Conservation (phyloP, 2,797 vertebrate genomes). For the Pteropus rufus region DNA sequence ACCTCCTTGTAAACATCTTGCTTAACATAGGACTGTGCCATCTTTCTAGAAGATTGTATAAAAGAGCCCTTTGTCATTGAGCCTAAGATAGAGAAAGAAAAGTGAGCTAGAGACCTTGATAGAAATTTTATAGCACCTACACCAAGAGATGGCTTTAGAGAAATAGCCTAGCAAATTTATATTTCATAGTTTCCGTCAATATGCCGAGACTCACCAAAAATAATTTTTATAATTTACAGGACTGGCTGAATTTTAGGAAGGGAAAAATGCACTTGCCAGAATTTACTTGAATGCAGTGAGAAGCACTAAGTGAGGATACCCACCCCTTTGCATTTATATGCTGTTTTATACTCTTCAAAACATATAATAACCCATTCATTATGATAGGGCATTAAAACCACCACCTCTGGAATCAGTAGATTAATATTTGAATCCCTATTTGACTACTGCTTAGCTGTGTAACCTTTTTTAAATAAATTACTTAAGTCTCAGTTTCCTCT, state of each 20-base stretch:
- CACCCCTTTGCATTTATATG: background rate
- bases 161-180: background rate
- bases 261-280: background rate
- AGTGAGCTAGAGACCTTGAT: background rate
- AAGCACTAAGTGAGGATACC: background rate
- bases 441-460: background rate
- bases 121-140: background rate
- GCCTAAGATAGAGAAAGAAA: background rate
- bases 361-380: background rate
- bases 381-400: background rate
- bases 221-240: slow-evolving; percentile 4
- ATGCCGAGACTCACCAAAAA: background rate
- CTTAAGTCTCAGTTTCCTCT: slow-evolving; percentile 17
- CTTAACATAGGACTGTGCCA: background rate
- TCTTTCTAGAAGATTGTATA: slow-evolving; percentile 2
- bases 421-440: background rate
- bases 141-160: background rate
- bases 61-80: background rate
- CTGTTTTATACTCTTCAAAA: slow-evolving; percentile 4
- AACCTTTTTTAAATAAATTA: background rate
- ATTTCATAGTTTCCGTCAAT: background rate
- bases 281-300: background rate
- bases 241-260: slow-evolving; percentile 7
- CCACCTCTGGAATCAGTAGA: background rate
- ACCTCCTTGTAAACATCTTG: background rate